phyloP scores from a whole-genome alignment of 2,797 vertebrate species.

The Lagorchestes hirsutus region DNA sequence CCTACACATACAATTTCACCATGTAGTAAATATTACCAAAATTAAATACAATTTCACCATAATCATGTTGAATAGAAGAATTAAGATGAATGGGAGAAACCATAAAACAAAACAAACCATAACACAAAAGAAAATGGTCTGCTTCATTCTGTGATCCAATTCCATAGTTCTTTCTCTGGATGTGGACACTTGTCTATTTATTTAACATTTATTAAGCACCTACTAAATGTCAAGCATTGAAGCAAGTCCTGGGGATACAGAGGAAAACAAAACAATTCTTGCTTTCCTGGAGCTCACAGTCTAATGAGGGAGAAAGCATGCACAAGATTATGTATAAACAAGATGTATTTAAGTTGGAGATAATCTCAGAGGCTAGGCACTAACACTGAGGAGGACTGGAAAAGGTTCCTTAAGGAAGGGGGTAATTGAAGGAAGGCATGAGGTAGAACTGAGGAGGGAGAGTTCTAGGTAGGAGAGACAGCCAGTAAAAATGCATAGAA shows the following conservation, averaged over 20 bases:
- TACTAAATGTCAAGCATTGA: background rate
- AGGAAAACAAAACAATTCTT: background rate
- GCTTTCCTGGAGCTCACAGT: background rate
- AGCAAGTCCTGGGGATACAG: background rate
- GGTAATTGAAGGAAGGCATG: background rate
- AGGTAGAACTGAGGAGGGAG: background rate
- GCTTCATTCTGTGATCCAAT: too few species aligned
- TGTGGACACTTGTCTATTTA: background rate
- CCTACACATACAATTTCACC: too few species aligned
- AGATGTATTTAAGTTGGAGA: background rate
- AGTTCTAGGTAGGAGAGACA: background rate
- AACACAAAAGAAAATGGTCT: too few species aligned
- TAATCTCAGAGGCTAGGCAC: background rate
- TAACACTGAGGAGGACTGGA: background rate
- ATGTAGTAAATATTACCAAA: too few species aligned
- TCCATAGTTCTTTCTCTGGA: too few species aligned
- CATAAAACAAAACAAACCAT: too few species aligned
- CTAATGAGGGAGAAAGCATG: background rate
- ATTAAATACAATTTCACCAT: too few species aligned
- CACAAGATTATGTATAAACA: background rate
- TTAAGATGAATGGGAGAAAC: too few species aligned
- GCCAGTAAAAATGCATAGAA: background rate
- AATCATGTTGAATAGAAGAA: too few species aligned
- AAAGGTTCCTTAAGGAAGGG: background rate
- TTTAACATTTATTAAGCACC: background rate